Evolutionary conservation across 2,888 invertebrate species (phyloP).

Genomic region (Leucophenga montana): DNA sequence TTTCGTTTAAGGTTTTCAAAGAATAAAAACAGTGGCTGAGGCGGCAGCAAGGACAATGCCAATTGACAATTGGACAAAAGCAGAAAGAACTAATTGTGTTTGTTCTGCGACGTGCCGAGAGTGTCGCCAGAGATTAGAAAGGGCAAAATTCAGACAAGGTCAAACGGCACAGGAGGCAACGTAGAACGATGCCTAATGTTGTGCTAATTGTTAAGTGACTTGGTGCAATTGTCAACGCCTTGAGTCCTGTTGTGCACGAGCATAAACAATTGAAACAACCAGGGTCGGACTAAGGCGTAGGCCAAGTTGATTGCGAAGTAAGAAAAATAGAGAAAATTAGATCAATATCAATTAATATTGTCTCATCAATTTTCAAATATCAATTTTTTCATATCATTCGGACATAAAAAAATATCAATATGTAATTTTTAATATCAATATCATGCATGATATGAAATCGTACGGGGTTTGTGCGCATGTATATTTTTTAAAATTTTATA

Average conservation of each 20-base stretch:
- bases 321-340: too few relatives aligned
- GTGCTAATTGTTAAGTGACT: conserved; percentile 52
- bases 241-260: conserved; percentile 40
- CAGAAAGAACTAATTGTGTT: conserved; percentile 9
- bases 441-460: too few relatives aligned
- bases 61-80: conserved; percentile 41
- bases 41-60: conserved; percentile 50
- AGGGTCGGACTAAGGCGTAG: conserved; percentile 43
- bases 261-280: conserved; percentile 36
- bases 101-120: conserved; percentile 44
- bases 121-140: conserved; percentile 42
- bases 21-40: conserved; percentile 26
- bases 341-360: too few relatives aligned
- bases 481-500: too few relatives aligned
- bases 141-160: conserved; percentile 50
- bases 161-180: conserved; percentile 59
- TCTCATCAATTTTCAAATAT: too few relatives aligned
- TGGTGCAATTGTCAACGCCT: conserved; percentile 11
- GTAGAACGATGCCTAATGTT: conserved; percentile 47
- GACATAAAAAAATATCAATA: too few relatives aligned
- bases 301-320: too few relatives aligned
- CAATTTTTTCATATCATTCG: too few relatives aligned
- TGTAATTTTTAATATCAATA: too few relatives aligned
- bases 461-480: too few relatives aligned
- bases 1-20: conserved; percentile 3